phyloP scores from a whole-genome alignment of 1,140 invertebrate genomes.

The Drosophila carrolli region DNA sequence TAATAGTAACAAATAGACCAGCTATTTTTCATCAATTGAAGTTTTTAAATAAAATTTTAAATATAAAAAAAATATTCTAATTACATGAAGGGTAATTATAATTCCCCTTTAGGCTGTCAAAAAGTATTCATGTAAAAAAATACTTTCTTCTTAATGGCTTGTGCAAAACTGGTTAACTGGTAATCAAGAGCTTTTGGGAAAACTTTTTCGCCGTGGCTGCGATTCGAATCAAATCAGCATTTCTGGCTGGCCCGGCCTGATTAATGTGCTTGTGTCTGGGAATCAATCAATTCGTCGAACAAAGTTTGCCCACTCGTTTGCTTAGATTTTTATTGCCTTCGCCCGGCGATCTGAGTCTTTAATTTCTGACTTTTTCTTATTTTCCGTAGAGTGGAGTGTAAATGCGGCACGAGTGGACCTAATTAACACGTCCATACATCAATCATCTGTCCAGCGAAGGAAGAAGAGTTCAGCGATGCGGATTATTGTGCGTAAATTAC shows the following conservation, averaged over 20 bases:
- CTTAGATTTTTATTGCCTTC: conserved; percentile 66
- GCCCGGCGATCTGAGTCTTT: conserved; percentile 24
- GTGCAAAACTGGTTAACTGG: conserved; percentile 55
- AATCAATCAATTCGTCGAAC: conserved; percentile 77
- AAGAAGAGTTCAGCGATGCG: conserved; percentile 72
- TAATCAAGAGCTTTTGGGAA: conserved; percentile 60
- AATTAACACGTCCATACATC: conserved; percentile 83
- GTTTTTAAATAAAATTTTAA: no score
- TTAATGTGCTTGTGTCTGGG: conserved; percentile 75
- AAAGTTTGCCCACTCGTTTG: conserved; percentile 54
- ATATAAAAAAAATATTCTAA: background rate
- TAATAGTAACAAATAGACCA: no score
- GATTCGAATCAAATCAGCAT: conserved; percentile 68
- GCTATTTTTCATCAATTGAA: no score
- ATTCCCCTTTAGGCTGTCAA: background rate
- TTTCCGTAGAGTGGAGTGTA: conserved; percentile 35
- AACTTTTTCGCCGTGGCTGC: conserved; percentile 42
- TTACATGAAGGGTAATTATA: background rate
- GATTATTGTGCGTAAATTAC: conserved; percentile 82
- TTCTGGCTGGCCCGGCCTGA: conserved; percentile 55
- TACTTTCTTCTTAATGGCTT: conserved; percentile 18
- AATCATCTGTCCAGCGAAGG: conserved; percentile 70
- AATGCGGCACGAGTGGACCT: conserved; percentile 71
- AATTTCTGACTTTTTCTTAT: conserved; percentile 24
- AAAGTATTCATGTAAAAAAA: background rate